Evolutionary conservation across 2,888 invertebrate genomes (phyloP).

Genomic region (Hartigia nigra): DNA sequence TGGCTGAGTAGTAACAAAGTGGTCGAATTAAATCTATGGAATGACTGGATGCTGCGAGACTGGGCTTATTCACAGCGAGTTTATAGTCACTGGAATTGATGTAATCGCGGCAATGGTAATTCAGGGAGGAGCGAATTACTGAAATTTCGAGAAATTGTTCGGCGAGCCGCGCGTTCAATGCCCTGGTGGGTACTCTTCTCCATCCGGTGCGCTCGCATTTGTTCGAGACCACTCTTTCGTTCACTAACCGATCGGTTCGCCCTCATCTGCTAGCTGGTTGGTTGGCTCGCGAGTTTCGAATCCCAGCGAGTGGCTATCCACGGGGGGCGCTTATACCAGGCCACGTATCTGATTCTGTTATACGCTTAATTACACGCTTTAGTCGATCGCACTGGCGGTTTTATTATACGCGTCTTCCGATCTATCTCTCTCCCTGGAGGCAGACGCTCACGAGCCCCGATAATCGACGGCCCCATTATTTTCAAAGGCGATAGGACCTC

Average conservation of each 20-base stretch:
- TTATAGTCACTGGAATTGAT: not conserved
- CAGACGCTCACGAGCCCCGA: not conserved
- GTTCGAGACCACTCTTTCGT: not conserved
- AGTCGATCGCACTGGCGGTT: constrained; percentile 54
- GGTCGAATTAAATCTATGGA: not conserved
- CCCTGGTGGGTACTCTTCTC: not conserved
- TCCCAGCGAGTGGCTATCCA: constrained; percentile 29
- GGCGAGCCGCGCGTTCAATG: not conserved
- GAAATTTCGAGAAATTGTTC: not conserved
- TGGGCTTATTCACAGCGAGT: not conserved
- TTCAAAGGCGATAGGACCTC: not conserved
- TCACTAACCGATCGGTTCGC: not conserved
- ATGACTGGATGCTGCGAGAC: not conserved
- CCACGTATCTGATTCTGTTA: constrained; percentile 62
- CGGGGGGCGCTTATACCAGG: constrained; percentile 51
- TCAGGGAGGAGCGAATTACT: not conserved
- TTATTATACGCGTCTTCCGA: constrained; percentile 53
- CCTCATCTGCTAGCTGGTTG: not conserved
- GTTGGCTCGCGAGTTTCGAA: not conserved
- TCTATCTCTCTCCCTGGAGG: not conserved
- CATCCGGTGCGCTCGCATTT: not conserved
- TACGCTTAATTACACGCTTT: constrained; percentile 62
- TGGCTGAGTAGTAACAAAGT: not conserved
- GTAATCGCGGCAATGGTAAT: not conserved
- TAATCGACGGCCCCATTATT: not conserved